phyloP scores from a whole-genome alignment of 2,797 vertebrate species.

The Rhinoraja longicauda region DNA sequence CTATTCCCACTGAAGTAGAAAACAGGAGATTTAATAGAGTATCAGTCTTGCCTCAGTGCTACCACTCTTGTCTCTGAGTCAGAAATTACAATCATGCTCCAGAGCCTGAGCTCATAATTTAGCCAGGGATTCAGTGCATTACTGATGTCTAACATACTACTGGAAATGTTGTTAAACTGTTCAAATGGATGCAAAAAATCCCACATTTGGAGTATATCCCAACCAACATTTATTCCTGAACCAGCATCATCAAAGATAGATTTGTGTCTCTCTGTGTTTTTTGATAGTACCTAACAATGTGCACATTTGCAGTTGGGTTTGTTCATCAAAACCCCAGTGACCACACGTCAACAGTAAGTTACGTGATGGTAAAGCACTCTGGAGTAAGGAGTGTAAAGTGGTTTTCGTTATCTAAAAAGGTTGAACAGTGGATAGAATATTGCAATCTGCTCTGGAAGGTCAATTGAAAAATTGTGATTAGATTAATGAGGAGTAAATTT shows the following conservation, averaged over 20 bases:
- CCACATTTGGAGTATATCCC: no score
- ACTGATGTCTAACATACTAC: background rate
- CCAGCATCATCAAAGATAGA: background rate
- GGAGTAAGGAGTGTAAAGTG: background rate
- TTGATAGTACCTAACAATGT: background rate
- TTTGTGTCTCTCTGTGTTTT: background rate
- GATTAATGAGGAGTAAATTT: background rate
- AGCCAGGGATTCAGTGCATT: background rate
- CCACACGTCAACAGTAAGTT: background rate
- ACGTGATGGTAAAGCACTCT: background rate
- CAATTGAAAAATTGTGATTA: background rate
- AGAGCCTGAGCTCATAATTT: background rate
- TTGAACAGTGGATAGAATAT: background rate
- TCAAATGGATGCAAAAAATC: background rate
- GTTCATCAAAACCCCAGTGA: background rate
- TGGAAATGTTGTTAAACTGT: no score
- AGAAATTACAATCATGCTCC: background rate
- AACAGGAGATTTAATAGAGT: background rate
- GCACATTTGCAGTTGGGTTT: background rate
- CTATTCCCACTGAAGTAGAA: background rate
- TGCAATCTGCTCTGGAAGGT: background rate
- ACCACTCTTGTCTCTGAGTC: background rate
- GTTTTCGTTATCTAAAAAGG: background rate
- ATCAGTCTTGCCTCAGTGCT: background rate
- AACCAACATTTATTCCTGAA: background rate